phyloP scores from a whole-genome alignment of 30 jellyfish, hydroid and myxozoan genomes.

The Cassiopea xamachana region DNA sequence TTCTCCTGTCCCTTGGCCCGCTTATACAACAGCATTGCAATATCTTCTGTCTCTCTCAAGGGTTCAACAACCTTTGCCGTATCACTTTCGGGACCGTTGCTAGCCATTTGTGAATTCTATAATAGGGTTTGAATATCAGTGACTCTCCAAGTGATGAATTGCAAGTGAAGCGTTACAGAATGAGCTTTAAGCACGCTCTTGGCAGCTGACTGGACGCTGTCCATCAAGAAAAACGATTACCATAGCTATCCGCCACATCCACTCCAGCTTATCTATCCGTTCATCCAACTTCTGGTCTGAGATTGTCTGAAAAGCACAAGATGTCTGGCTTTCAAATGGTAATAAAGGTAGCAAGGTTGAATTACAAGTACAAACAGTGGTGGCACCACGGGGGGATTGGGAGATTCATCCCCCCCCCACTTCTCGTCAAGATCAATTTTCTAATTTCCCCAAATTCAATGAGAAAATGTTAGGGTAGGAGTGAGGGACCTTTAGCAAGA shows the following conservation, averaged over 20 bases:
- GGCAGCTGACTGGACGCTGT: not conserved
- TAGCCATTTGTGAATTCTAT: not conserved
- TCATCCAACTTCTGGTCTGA: not conserved
- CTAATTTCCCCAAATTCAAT: no score
- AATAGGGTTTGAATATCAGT: not conserved
- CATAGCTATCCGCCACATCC: not conserved
- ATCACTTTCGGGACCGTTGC: not conserved
- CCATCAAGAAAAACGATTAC: not conserved
- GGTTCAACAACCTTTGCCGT: constrained; percentile 26
- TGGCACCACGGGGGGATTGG: no score
- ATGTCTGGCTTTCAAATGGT: not conserved
- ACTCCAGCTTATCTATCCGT: not conserved
- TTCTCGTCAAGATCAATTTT: no score
- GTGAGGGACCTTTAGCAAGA: no score
- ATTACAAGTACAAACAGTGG: not conserved
- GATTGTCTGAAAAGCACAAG: not conserved
- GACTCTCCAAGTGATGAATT: not conserved
- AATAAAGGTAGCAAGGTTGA: not conserved
- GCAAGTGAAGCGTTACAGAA: not conserved
- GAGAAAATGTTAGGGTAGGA: no score
- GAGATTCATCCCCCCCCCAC: no score
- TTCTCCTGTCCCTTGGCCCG: constrained; percentile 64
- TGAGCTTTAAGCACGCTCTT: not conserved
- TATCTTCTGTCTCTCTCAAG: constrained; percentile 69
- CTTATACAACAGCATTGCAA: constrained; percentile 51